A percentile compares a stretch with the other conserved stretches of the same genome.
Conservation (phyloP, 35 echinoderm and acorn worm genomes). For the Hemicentrotus pulcherrimus region DNA sequence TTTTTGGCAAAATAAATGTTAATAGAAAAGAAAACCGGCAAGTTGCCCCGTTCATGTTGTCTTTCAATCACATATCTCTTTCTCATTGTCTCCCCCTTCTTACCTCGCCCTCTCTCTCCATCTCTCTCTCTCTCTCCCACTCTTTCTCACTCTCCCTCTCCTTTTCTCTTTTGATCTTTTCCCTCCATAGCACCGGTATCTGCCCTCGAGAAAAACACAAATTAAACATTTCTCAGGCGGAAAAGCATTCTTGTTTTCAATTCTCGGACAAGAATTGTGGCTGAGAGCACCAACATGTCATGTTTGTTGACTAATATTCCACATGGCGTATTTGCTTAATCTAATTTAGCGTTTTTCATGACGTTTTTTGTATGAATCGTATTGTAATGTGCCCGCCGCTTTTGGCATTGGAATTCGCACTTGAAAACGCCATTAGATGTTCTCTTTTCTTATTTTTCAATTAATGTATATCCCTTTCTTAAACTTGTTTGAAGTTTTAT, state of each 20-base stretch:
- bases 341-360: constrained; percentile 30
- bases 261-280: background rate
- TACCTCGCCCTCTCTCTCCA: too few species aligned
- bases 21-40: too few species aligned
- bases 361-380: background rate
- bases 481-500: background rate
- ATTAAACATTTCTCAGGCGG: background rate
- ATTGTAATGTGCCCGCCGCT: background rate
- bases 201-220: constrained; percentile 16
- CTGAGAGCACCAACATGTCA: constrained; percentile 45
- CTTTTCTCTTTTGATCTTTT: background rate
- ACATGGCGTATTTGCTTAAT: background rate
- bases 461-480: background rate
- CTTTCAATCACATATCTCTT: too few species aligned
- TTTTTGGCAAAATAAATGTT: too few species aligned
- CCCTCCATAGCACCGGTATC: background rate
- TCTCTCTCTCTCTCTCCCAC: too few species aligned
- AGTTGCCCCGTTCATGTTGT: too few species aligned
- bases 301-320: constrained; percentile 32
- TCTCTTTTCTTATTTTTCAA: background rate
- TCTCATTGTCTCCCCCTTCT: too few species aligned
- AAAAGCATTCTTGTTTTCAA: constrained; percentile 27
- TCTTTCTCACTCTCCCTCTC: background rate
- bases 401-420: background rate
- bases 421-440: background rate